Evolutionary conservation across 2,797 vertebrate species (phyloP).

Genomic region (Labeo calbasu): DNA sequence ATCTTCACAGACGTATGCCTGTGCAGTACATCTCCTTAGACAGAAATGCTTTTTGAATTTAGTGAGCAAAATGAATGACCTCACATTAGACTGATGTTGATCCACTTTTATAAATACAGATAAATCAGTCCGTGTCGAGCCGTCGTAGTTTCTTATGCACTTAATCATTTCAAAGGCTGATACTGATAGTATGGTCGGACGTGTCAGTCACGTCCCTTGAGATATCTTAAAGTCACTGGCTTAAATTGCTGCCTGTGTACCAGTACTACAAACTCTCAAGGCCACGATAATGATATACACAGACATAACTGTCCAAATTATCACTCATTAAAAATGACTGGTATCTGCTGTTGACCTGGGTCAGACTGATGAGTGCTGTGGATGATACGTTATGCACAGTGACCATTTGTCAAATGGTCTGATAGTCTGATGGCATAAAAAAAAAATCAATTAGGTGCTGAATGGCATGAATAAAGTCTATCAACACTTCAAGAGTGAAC

Average conservation of each 20-base stretch:
- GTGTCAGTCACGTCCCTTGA: background rate
- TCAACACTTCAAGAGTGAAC: slow-evolving; percentile 1
- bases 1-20: slow-evolving; percentile 7
- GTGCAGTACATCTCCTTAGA: slow-evolving; percentile 19
- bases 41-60: slow-evolving; percentile 31
- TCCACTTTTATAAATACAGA: slow-evolving; percentile 25
- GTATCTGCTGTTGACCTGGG: slow-evolving; percentile 29
- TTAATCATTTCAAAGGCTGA: background rate
- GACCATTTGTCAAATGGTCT: slow-evolving; percentile 40
- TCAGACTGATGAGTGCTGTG: slow-evolving; percentile 37
- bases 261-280: background rate
- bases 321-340: slow-evolving; percentile 33
- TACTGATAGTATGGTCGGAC: slow-evolving; percentile 7
- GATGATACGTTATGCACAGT: background rate
- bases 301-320: slow-evolving; percentile 18
- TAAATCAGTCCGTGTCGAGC: slow-evolving; percentile 18
- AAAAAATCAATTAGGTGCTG: slow-evolving; percentile 41
- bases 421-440: slow-evolving; percentile 45
- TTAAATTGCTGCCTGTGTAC: background rate
- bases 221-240: background rate
- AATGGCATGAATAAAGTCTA: slow-evolving; percentile 23
- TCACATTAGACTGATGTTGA: slow-evolving; percentile 34
- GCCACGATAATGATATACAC: background rate
- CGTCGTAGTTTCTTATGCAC: background rate
- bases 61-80: slow-evolving; percentile 30